Evolutionary conservation across 2,888 invertebrate genomes (phyloP), one percentile per base, ranked within the genome.

Genomic region (Euplexia lucipara): DNA sequence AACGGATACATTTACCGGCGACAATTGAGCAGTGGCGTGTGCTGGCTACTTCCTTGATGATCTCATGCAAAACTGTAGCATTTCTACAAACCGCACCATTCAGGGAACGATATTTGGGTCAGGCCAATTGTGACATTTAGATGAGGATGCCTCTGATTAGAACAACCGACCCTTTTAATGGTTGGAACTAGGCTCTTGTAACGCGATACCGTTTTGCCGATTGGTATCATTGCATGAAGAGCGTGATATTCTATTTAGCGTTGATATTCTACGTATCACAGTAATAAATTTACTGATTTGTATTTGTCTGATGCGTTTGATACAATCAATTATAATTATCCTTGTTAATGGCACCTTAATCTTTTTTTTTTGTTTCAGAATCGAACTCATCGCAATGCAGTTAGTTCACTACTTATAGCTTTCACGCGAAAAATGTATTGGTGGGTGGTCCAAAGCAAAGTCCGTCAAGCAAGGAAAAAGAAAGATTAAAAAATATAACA

Each of bases 41-140:
- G 71, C 59, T n/a, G 30, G 5, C 45, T 39, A 56, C 85, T 87
- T 92, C 91, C 92, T 89, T 81, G 77, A 86, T 90, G 91, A 91
- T 83, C 84, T 91, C 91, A 92, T 84, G 80, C 83, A 83, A 85
- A 86, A 83, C 83, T 82, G 80, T 75, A 81, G 70, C 81, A 79
- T 87, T 90, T 83, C 81, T 81, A 84, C 85, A 84, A 87, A 86
- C 78, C 56, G 68, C 58, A 48, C 75, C 72, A 82, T 83, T 86
- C 85, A 73, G 66, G 72, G 66, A 70, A 44, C 70, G 52, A 66
- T 78, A 89, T 87, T 86, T 83, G 81, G 91, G 90, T 86, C 91
- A 85, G 66, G 74, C 68, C 84, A 85, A 88, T 84, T 85, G 79
- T 56, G 47, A 48, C 49, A 66, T 65, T 76, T 70, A 74, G 60